Evolutionary conservation across 2,797 vertebrate genomes (phyloP).

Genomic region (Brachyalestes nurse): DNA sequence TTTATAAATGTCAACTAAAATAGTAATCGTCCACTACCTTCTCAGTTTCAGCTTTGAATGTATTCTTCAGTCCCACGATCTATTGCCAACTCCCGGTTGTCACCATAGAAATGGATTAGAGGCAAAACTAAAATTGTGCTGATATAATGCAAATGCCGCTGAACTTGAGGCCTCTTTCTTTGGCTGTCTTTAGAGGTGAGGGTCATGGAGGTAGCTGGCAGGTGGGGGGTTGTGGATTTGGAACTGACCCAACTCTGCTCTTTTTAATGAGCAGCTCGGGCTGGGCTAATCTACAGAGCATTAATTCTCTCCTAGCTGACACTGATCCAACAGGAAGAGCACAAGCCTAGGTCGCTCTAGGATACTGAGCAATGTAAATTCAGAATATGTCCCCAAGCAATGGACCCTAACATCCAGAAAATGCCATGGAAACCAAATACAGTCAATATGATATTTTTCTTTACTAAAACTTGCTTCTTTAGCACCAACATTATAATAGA

Average conservation of each 20-base stretch:
- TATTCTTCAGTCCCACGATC: no score
- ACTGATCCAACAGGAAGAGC: slow-evolving; percentile 58
- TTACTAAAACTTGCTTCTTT: no score
- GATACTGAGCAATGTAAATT: background rate
- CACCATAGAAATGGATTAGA: background rate
- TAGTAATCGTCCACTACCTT: no score
- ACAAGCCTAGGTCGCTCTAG: background rate
- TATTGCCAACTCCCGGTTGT: background rate
- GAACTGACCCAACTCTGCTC: background rate
- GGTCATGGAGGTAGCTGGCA: background rate
- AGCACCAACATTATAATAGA: no score
- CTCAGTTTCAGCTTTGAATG: no score
- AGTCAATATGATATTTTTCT: no score
- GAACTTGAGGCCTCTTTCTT: background rate
- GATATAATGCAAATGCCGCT: background rate
- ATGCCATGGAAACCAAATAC: no score
- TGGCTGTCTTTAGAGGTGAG: background rate
- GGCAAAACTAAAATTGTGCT: background rate
- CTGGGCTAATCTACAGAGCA: slow-evolving; percentile 69
- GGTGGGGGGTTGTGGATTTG: background rate
- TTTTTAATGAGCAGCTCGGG: slow-evolving; percentile 59
- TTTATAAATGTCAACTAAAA: no score
- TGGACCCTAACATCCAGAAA: background rate
- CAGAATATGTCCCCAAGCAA: background rate
- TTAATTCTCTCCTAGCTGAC: slow-evolving; percentile 68